Conservation (phyloP, 1,140 invertebrate genomes). For the Pogonomyrmex californicus region DNA sequence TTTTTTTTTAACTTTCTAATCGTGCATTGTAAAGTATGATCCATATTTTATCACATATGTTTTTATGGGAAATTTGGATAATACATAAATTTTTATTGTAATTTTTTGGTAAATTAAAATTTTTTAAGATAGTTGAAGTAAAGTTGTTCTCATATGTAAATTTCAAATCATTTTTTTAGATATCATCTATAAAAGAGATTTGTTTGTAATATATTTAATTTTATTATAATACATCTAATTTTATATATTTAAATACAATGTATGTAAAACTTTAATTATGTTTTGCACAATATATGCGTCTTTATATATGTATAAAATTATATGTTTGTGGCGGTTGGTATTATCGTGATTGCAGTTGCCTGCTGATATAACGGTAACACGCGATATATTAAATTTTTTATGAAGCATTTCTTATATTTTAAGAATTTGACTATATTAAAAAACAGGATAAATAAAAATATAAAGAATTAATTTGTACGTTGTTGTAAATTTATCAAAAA, state of each 20-base stretch:
- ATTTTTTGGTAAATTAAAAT: background rate
- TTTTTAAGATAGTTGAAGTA: background rate
- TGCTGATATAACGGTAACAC: constrained; percentile 36
- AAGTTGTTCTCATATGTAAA: background rate
- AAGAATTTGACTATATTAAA: background rate
- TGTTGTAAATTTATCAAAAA: background rate
- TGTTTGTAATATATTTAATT: background rate
- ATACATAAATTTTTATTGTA: background rate
- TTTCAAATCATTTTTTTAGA: background rate
- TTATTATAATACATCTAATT: background rate
- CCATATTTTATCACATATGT: background rate
- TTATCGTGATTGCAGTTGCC: constrained; percentile 53
- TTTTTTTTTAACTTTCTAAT: constrained; percentile 47
- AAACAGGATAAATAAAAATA: background rate
- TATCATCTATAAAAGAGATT: background rate
- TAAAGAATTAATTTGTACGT: background rate
- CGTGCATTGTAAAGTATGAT: background rate
- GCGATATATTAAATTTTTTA: background rate
- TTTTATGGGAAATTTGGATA: too few relatives aligned
- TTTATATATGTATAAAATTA: background rate
- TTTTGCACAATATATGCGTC: background rate
- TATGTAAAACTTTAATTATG: background rate
- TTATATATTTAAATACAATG: background rate
- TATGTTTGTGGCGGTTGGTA: constrained; percentile 37
- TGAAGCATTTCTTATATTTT: background rate